Evolutionary conservation across 1,140 invertebrate genomes (phyloP).

Genomic region (Telenomus remus): DNA sequence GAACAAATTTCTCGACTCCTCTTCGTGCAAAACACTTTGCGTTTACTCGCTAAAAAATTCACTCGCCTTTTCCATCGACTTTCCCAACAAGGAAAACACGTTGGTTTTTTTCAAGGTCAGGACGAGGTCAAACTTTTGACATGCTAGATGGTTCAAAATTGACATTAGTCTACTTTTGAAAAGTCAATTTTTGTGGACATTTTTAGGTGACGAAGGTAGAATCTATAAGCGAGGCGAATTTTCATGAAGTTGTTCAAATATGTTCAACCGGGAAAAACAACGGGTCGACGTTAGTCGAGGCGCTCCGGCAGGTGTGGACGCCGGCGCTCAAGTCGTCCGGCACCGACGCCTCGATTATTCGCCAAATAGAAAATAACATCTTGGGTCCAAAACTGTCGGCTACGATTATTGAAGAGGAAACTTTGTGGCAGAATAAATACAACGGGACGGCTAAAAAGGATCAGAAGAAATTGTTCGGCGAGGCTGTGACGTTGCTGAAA

Average conservation of each 20-base stretch:
- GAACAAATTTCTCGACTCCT: conserved; percentile 66
- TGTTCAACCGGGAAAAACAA: conserved; percentile 65
- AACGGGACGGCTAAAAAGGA: conserved; percentile 59
- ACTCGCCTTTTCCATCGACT: conserved; percentile 62
- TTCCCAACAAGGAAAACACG: conserved; percentile 61
- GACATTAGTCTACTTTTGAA: not conserved
- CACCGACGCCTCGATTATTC: conserved; percentile 59
- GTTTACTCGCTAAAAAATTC: conserved; percentile 41
- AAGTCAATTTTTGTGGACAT: not conserved
- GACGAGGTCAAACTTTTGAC: too few relatives aligned
- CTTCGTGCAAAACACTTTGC: conserved; percentile 65
- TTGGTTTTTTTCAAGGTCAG: conserved; percentile 73
- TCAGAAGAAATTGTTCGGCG: conserved; percentile 62
- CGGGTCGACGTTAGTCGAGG: conserved; percentile 61
- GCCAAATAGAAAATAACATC: conserved; percentile 68
- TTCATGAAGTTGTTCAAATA: conserved; percentile 70
- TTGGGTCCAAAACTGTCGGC: conserved; percentile 59
- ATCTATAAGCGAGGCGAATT: conserved; percentile 68
- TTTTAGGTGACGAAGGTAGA: conserved; percentile 54
- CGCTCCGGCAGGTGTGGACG: conserved; percentile 70
- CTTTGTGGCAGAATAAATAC: conserved; percentile 61
- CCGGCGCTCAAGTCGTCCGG: conserved; percentile 65
- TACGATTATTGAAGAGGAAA: conserved; percentile 66
- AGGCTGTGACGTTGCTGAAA: conserved; percentile 60
- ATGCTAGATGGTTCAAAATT: not conserved